Percentiles rank a stretch among this genome's conserved stretches.
Conservation (phyloP, 2,797 vertebrate species). For the Crenichthys baileyi region DNA sequence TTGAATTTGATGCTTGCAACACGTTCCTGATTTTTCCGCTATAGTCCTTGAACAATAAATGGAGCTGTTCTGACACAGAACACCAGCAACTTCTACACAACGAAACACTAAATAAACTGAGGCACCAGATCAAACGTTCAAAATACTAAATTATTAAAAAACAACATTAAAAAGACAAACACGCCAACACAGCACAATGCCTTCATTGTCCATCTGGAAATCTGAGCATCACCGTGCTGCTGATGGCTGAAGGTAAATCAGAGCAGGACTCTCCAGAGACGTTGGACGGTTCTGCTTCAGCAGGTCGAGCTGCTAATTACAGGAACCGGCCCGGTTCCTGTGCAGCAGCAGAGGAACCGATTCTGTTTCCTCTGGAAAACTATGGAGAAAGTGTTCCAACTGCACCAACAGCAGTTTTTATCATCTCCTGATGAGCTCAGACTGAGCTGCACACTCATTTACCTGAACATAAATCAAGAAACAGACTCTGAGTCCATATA, state of each 20-base stretch:
- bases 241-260: conserved; percentile 7
- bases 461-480: neutral
- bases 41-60: neutral
- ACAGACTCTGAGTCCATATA: too few relatives aligned
- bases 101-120: neutral
- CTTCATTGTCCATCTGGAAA: conserved; percentile 28
- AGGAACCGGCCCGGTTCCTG: too few relatives aligned
- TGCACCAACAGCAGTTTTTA: neutral
- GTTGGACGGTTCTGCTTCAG: neutral
- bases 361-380: neutral
- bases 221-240: conserved; percentile 2
- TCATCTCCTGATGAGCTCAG: neutral
- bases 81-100: neutral
- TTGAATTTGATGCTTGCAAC: too few relatives aligned
- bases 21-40: neutral
- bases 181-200: conserved; percentile 9
- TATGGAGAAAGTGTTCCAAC: too few relatives aligned
- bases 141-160: too few relatives aligned
- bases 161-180: neutral
- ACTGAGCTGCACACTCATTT: neutral
- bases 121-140: too few relatives aligned
- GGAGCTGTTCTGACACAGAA: neutral
- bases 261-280: conserved; percentile 4
- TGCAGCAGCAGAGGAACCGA: too few relatives aligned
- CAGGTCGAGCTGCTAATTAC: conserved; percentile 4